A percentile compares a stretch with the other conserved stretches of the same genome.
Evolutionary conservation across 1,140 invertebrate genomes (phyloP).

Genomic region (Uloborus diversus): DNA sequence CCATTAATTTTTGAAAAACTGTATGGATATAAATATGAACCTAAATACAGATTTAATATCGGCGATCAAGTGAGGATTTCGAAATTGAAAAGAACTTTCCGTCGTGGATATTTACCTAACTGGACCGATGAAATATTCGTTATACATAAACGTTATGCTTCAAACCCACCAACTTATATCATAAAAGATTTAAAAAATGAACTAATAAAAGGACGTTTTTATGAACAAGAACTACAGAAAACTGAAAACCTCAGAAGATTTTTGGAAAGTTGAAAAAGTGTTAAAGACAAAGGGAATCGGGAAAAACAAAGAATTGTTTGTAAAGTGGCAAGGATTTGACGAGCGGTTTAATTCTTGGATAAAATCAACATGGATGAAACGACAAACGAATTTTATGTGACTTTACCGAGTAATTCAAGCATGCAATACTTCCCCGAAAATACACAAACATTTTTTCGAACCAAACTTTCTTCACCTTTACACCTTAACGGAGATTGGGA

Average conservation of each 20-base stretch:
- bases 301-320: slow-evolving; percentile 17
- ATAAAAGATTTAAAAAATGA: slow-evolving; percentile 25
- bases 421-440: slow-evolving; percentile 1
- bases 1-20: slow-evolving; percentile 24
- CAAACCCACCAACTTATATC: slow-evolving; percentile 13
- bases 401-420: not conserved
- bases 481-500: not conserved
- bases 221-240: slow-evolving; percentile 37
- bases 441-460: not conserved
- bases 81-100: slow-evolving; percentile 33
- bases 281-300: slow-evolving; percentile 1
- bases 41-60: slow-evolving; percentile 56
- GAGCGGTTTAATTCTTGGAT: slow-evolving; percentile 19
- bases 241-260: not conserved
- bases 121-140: slow-evolving; percentile 50
- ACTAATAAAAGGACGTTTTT: slow-evolving; percentile 37
- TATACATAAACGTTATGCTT: not conserved
- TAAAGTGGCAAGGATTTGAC: slow-evolving; percentile 41
- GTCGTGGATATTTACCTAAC: slow-evolving; percentile 35
- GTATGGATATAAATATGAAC: not conserved
- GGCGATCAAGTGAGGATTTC: slow-evolving; percentile 59
- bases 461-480: not conserved
- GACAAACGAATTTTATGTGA: slow-evolving; percentile 4
- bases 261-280: slow-evolving; percentile 12
- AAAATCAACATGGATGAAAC: slow-evolving; percentile 5